A percentile compares a stretch with the other conserved stretches of the same genome.
phyloP scores from a whole-genome alignment of 2,888 invertebrate species.

The Nudaria mundana region DNA sequence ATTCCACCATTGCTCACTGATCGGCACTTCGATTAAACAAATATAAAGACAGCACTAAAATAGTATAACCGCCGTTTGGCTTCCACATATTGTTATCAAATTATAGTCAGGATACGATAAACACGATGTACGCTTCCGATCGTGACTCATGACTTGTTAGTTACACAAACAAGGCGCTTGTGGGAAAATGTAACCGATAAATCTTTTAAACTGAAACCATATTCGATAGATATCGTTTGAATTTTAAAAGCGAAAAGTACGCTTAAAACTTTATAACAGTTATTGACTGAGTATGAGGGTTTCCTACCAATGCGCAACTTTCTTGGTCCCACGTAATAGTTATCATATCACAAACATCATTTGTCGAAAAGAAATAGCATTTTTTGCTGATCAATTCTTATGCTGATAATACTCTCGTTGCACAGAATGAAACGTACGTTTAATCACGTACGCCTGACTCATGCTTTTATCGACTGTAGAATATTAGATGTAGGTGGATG shows the following conservation, averaged over 20 bases:
- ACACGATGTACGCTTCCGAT: constrained; percentile 23
- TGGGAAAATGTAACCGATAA: constrained; percentile 25
- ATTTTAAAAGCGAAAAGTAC: no score
- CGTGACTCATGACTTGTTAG: constrained; percentile 26
- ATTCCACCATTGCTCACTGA: no score
- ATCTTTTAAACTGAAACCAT: neutral
- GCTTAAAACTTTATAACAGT: no score
- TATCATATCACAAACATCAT: no score
- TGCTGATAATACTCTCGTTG: constrained; percentile 11
- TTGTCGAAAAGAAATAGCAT: no score
- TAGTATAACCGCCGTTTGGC: constrained; percentile 8
- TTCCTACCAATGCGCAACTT: no score
- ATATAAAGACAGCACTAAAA: constrained; percentile 11
- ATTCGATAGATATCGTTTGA: no score
- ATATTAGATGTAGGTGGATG: constrained; percentile 22
- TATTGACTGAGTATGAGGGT: neutral
- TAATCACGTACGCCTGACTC: constrained; percentile 34
- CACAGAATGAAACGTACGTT: constrained; percentile 22
- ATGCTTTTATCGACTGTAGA: constrained; percentile 16
- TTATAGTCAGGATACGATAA: constrained; percentile 21
- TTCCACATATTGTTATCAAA: constrained; percentile 20
- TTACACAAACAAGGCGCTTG: constrained; percentile 14
- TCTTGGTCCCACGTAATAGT: no score
- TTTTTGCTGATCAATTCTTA: neutral
- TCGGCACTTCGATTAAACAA: no score